Base-by-base conservation (phyloP, 2,113 vertebrate species). In the Seriola quinqueradiata region DNA sequence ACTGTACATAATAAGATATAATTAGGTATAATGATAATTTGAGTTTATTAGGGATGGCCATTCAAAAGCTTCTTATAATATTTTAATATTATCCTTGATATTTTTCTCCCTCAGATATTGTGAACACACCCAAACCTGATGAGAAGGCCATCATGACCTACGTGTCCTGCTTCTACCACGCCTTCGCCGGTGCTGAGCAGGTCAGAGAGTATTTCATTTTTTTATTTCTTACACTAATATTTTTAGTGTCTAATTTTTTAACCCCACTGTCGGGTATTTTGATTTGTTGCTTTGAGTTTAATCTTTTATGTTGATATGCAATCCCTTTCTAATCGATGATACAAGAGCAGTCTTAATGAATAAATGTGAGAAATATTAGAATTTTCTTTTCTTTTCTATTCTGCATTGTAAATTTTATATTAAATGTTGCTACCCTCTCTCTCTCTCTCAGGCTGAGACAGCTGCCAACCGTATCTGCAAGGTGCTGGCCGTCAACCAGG, bases 121-220 rank as follows among this genome's bases (percentile, higher is more conserved):
- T 97, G 75, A 97, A 97, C 94, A 97, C 97, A 14, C 97, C 97
- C 38, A 97, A 97, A 84, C 97, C 97, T 0, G 97, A 98, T 1
- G 97, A 98, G 92, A 98, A 98, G 70, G 97, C 97, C 89, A 96
- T 98, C 92, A 98, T 98, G 97, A 98, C 97, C 78, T 98, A 97
- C 0, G 97, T 98, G 67, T 98, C 97, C 87, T 97, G 97, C 93
- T 98, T 97, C 93, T 98, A 98, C 87, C 97, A 98, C n/a, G 97
- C 97, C 77, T 98, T 98, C 0, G 97, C 97, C 0, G 97, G 97
- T 0, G 97, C 97, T 0, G 97, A 98, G 72, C 97, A 98, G 97
- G 97, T 97, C 82, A 67, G 63, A 38, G 1, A 0, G 0, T 13
- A 6, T 44, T 42, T 32, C 1, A 28, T 12, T 14, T 58, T 28